These are phyloP conservation scores for Anoplophora glabripennis DNA, from an alignment of 1,140 invertebrate species.

Conservation along the genomic window DNA sequence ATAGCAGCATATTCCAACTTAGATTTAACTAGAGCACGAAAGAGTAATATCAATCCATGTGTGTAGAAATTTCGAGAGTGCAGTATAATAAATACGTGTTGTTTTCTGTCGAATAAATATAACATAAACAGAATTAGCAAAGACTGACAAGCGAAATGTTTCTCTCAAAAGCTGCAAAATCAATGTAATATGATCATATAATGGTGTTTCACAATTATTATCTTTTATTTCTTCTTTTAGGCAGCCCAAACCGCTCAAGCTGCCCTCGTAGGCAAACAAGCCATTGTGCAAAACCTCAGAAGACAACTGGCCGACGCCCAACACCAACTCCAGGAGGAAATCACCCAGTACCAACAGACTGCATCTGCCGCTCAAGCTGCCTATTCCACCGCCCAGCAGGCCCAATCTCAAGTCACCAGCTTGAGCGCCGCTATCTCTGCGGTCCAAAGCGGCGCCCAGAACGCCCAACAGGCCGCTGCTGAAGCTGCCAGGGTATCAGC, in stretches of 20 bases:
- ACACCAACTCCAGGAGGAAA: conserved; percentile 30
- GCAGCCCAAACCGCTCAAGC: conserved; percentile 38
- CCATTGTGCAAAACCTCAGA: conserved; percentile 33
- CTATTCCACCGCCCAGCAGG: conserved; percentile 30
- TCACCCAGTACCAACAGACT: conserved; percentile 30
- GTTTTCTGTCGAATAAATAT: no score
- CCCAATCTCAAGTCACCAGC: conserved; percentile 24
- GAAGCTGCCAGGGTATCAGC: conserved; percentile 33
- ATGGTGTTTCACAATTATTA: no score
- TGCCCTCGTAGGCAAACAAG: conserved; percentile 38
- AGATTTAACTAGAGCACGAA: no score
- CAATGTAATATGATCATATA: no score
- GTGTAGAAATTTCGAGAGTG: no score
- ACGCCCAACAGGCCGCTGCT: conserved; percentile 28
- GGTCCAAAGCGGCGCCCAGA: conserved; percentile 26
- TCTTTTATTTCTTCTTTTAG: conserved; percentile 18
- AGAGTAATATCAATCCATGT: no score
- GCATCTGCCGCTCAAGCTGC: conserved; percentile 28
- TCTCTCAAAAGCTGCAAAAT: no score
- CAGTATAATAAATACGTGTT: no score
- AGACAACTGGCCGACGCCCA: conserved; percentile 34
- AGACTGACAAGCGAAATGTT: no score
- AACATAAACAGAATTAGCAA: no score
- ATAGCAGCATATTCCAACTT: no score
- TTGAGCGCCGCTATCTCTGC: conserved; percentile 29